Evolutionary conservation across 2,113 vertebrate genomes (phyloP), one percentile per base, ranked within the genome.

Genomic region (Ariopsis seemanni): DNA sequence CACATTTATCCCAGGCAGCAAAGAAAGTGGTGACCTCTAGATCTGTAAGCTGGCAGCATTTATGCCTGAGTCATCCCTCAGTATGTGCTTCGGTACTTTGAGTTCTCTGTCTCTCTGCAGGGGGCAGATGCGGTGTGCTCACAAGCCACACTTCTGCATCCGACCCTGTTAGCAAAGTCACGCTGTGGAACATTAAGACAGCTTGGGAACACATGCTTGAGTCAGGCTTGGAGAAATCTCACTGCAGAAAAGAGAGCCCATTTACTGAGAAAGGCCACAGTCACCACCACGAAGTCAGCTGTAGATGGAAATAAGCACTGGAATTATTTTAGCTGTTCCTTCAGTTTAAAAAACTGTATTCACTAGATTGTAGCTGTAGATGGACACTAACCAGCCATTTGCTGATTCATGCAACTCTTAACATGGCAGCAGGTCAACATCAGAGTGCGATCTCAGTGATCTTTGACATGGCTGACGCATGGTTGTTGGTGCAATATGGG

Each of bases 1-100:
- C 6, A 34, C 72, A 82, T 74, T 57, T 52, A 85, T 75, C 52
- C n/a, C 63, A 25, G 34, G 52, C 77, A 85, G 67, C 82, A 82
- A 75, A 85, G 55, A 48, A 80, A 82, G 25, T 22, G 12, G 15
- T 90, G 89, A 88, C 89, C 84, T 83, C 84, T 53, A 55, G 48
- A 69, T 88, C 79, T 82, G 57, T 53, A 81, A 55, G 71, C 65
- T 30, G 63, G 60, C 78, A 62, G 63, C 30, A 78, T 78, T 88
- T 88, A 77, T 79, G 79, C 84, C 89, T 88, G 84, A 90, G 89
- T 90, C 89, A 90, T 90, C 69, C 52, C 81, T 27, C 50, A 34
- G 60, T 78, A 81, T 57, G 79, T 58, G 57, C n/a, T 84, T 75
- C 5, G 74, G 89, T 83, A 77, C 80, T 34, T 75, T 25, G 71